Evolutionary conservation across 2,113 vertebrate species (phyloP).

Genomic region (Rhinolophus sinicus): DNA sequence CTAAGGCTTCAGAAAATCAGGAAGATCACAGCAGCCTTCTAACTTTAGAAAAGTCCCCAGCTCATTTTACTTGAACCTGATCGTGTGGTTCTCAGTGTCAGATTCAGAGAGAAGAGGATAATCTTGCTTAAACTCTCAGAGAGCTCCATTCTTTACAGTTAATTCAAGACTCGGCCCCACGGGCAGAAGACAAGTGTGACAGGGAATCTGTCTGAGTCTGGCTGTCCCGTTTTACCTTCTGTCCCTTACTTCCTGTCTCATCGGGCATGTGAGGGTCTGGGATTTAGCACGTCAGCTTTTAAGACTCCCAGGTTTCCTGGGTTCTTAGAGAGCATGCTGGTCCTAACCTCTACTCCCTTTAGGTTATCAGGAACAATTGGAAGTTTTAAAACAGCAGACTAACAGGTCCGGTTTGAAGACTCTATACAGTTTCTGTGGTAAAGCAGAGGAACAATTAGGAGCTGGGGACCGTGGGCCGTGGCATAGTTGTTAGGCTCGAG

Average conservation of each 20-base stretch:
- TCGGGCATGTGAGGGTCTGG: background rate
- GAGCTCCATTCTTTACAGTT: background rate
- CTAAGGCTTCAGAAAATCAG: background rate
- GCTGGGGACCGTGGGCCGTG: background rate
- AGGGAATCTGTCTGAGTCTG: background rate
- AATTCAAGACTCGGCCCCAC: background rate
- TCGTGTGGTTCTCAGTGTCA: background rate
- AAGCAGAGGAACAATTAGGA: background rate
- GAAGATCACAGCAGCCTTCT: background rate
- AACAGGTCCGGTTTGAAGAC: background rate
- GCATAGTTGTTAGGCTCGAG: accelerated
- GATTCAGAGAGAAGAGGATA: background rate
- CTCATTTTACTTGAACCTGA: background rate
- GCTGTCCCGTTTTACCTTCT: background rate
- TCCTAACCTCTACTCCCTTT: background rate
- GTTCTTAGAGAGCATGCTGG: background rate
- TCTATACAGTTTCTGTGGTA: no score
- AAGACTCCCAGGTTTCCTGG: background rate
- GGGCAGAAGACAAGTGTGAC: background rate
- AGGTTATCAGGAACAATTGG: background rate
- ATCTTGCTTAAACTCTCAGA: background rate
- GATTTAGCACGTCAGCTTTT: background rate
- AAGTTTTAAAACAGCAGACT: background rate
- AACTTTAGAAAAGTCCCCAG: background rate
- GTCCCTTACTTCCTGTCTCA: background rate